These are phyloP conservation scores for Dryocosmus kuriphilus DNA, from an alignment of 2,888 invertebrate species.

Conservation along the genomic window DNA sequence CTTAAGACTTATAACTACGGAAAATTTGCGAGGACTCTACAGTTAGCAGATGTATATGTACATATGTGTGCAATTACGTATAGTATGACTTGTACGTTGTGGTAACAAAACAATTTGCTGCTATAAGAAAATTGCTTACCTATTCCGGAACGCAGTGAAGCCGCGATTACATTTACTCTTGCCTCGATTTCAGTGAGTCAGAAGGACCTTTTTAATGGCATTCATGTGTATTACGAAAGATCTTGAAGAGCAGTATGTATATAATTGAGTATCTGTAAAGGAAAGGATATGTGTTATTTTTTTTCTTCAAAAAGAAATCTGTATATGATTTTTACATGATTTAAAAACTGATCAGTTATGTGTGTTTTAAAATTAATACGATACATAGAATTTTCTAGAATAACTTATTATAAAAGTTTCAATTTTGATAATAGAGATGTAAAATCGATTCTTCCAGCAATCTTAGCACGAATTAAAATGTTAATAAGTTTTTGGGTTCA, in stretches of 20 bases:
- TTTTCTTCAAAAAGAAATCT: background rate
- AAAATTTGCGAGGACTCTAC: conserved; percentile 48
- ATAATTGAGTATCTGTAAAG: conserved; percentile 2
- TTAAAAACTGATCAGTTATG: background rate
- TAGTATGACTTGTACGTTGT: conserved; percentile 53
- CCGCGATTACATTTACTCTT: conserved; percentile 49
- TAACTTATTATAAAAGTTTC: background rate
- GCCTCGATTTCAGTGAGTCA: conserved; percentile 43
- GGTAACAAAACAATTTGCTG: conserved; percentile 54
- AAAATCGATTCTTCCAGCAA: background rate
- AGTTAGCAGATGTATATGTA: conserved; percentile 46
- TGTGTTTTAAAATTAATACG: background rate
- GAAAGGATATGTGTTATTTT: background rate
- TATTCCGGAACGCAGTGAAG: conserved; percentile 34
- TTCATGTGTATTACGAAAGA: conserved; percentile 35
- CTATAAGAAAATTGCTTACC: conserved; percentile 54
- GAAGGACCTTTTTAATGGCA: conserved; percentile 38
- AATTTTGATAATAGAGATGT: background rate
- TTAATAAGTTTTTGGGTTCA: too few relatives aligned
- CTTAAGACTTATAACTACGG: conserved; percentile 59
- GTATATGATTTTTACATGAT: background rate
- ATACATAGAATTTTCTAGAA: background rate
- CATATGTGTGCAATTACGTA: conserved; percentile 53
- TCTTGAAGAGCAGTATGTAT: conserved; percentile 15
- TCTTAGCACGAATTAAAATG: too few relatives aligned